These are phyloP conservation scores for Automeris io DNA, from an alignment of 2,888 invertebrate genomes.

Conservation along the genomic window DNA sequence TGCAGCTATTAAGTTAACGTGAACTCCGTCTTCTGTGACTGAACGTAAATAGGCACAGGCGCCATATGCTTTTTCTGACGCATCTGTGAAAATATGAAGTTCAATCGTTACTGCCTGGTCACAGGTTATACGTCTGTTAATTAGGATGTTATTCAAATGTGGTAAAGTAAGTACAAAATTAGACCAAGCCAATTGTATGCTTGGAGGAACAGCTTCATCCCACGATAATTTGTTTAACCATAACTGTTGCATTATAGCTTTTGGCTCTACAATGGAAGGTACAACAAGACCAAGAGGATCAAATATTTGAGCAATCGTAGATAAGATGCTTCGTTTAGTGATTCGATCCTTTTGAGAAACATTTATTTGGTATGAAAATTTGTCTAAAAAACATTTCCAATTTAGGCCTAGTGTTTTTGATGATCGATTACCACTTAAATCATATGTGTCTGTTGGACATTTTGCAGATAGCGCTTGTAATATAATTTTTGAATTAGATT, in stretches of 20 bases:
- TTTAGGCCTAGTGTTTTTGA: conserved; percentile 23
- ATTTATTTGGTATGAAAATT: conserved; percentile 16
- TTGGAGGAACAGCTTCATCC: conserved; percentile 18
- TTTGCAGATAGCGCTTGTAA: conserved; percentile 6
- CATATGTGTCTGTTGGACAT: conserved; percentile 7
- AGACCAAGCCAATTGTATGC: no score
- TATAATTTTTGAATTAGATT: conserved; percentile 17
- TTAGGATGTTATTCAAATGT: conserved; percentile 3
- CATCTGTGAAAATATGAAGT: conserved; percentile 24
- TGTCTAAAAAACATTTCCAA: conserved; percentile 18
- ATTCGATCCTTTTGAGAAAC: conserved; percentile 12
- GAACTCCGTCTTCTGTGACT: conserved; percentile 5
- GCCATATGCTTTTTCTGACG: conserved; percentile 22
- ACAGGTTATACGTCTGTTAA: conserved; percentile 17
- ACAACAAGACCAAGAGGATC: conserved; percentile 18
- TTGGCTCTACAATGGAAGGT: conserved; percentile 19
- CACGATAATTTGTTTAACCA: conserved; percentile 20
- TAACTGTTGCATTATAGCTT: conserved; percentile 18
- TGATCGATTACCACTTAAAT: conserved; percentile 4
- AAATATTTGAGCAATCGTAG: conserved; percentile 17
- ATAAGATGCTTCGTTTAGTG: conserved; percentile 21
- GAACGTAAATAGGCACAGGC: conserved; percentile 18
- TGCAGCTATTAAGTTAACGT: conserved; percentile 15
- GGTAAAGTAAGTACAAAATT: conserved; percentile 3
- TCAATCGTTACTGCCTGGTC: conserved; percentile 8